These are phyloP conservation scores for Trichosurus vulpecula DNA, from an alignment of 2,797 vertebrate genomes.

Conservation along the genomic window DNA sequence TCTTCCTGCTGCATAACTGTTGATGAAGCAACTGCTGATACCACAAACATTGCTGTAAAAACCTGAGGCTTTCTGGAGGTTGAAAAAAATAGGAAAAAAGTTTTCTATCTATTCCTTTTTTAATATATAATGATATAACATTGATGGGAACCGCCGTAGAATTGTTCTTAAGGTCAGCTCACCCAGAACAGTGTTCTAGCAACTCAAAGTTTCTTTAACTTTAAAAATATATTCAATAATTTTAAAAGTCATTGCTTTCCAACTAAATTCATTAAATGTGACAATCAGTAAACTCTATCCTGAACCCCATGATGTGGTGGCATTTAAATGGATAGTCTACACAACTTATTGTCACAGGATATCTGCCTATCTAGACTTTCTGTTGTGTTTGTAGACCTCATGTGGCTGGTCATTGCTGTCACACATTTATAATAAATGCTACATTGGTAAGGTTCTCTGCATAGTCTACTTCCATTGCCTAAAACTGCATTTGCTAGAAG, in stretches of 20 bases:
- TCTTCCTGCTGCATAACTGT: conserved; percentile 66
- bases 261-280: conserved; percentile 53
- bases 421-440: background rate
- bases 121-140: conserved; percentile 56
- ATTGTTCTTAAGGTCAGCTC: conserved; percentile 18
- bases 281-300: conserved; percentile 34
- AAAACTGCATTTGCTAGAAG: background rate
- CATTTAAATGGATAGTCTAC: conserved; percentile 46
- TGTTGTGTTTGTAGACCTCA: background rate
- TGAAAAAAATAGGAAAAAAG: conserved; percentile 45
- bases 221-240: conserved; percentile 52
- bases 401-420: conserved; percentile 2
- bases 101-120: conserved; percentile 60
- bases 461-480: background rate
- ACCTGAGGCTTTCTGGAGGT: conserved; percentile 38
- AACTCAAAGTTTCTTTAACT: conserved; percentile 5
- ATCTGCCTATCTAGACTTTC: background rate
- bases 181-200: conserved; percentile 2
- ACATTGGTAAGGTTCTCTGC: background rate
- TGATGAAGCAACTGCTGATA: conserved; percentile 62
- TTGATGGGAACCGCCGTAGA: conserved; percentile 25
- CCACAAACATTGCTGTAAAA: conserved; percentile 53
- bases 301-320: background rate
- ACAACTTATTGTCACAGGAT: background rate
- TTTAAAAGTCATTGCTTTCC: conserved; percentile 37